Evolutionary conservation across 92 coral and sea anemone genomes (phyloP).

Genomic region (Epizoanthus rinbou): DNA sequence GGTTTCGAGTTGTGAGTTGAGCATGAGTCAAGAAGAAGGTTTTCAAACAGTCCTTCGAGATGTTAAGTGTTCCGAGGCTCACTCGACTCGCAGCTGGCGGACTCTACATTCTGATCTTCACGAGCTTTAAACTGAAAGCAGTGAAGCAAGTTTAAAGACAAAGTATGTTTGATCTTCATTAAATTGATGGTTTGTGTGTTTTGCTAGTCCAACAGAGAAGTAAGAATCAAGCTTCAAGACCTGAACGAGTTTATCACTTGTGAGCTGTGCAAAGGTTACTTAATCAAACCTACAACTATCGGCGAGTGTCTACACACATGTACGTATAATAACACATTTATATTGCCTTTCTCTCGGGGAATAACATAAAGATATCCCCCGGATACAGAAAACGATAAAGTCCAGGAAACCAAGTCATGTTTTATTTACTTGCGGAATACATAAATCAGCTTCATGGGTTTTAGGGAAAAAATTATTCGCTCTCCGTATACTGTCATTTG

Average conservation of each 20-base stretch:
- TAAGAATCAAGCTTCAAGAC: conserved; percentile 87
- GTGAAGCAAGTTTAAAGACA: conserved; percentile 5
- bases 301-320: conserved; percentile 99
- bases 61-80: conserved; percentile 12
- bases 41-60: background rate
- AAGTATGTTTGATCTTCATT: conserved; percentile 43
- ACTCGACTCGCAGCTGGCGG: background rate
- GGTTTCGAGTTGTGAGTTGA: conserved; percentile 28
- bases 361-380: conserved; percentile 47
- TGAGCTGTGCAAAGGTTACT: conserved; percentile 91
- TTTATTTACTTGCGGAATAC: conserved; percentile 24
- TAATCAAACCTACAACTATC: conserved; percentile 96
- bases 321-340: conserved; percentile 59
- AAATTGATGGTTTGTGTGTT: conserved; percentile 56
- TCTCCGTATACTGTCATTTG: conserved; percentile 4
- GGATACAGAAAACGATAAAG: conserved; percentile 43
- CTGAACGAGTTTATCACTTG: conserved; percentile 88
- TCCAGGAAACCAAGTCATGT: conserved; percentile 43
- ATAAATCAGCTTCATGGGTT: conserved; percentile 31
- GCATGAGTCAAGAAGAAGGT: background rate
- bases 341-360: conserved; percentile 22
- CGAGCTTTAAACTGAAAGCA: background rate
- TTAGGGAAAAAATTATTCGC: conserved; percentile 26
- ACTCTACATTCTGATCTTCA: too few relatives aligned
- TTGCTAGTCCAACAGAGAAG: conserved; percentile 90